Percentiles rank a stretch among this genome's conserved stretches.
Evolutionary conservation across 2,797 vertebrate species (phyloP).

Genomic region (Pelochelys cantorii): DNA sequence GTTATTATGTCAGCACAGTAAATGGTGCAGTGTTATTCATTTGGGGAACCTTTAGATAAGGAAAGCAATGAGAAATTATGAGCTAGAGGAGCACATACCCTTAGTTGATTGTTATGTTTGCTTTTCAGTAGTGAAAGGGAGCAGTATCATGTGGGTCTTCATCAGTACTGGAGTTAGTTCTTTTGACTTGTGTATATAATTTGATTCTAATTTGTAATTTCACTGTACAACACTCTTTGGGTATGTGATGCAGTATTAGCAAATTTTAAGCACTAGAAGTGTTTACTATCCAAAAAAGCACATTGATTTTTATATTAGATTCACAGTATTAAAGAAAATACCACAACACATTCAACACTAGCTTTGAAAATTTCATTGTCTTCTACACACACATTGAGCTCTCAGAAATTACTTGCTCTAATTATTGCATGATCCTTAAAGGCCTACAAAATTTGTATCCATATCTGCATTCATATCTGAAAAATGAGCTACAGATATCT

Average conservation of each 20-base stretch:
- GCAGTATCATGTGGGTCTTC: neutral
- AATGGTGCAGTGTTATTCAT: neutral
- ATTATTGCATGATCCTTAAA: too few species aligned
- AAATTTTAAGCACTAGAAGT: neutral
- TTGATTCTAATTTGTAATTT: neutral
- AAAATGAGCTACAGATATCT: too few species aligned
- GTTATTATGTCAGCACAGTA: neutral
- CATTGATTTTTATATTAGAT: neutral
- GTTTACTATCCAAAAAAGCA: fast-evolving
- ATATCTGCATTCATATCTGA: too few species aligned
- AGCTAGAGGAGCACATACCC: neutral
- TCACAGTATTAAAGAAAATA: neutral
- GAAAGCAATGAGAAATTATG: slow-evolving; percentile 10
- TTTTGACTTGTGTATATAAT: neutral
- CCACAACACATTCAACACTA: neutral
- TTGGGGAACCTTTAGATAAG: neutral
- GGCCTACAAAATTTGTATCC: too few species aligned
- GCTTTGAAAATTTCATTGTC: neutral
- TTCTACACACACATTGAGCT: neutral
- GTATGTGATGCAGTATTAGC: neutral
- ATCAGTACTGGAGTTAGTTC: neutral
- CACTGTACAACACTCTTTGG: neutral
- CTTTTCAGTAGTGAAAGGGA: neutral
- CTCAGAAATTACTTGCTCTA: neutral
- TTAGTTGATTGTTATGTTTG: neutral